Evolutionary conservation across 2,888 invertebrate genomes (phyloP).

Genomic region (Graphium colonna): DNA sequence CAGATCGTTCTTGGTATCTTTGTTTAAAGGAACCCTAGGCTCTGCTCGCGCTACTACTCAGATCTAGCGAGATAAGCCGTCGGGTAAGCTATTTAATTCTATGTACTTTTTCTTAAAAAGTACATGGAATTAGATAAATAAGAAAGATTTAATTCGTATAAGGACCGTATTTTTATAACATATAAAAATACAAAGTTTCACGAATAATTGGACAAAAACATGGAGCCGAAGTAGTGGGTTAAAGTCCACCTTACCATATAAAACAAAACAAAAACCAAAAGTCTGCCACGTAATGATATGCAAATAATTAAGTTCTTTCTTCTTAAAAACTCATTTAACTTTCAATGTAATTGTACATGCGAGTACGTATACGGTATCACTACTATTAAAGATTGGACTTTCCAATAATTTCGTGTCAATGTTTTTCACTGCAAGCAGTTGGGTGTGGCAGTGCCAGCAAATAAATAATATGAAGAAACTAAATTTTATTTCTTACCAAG

Average conservation of each 20-base stretch:
- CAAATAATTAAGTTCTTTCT: not conserved
- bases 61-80: too few species aligned
- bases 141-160: too few species aligned
- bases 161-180: too few species aligned
- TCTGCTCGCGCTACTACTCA: too few species aligned
- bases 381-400: not conserved
- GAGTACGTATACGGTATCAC: not conserved
- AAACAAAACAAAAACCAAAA: not conserved
- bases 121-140: too few species aligned
- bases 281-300: not conserved
- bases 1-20: too few species aligned
- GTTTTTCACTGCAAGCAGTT: not conserved
- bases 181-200: too few species aligned
- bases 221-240: too few species aligned
- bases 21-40: too few species aligned
- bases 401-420: not conserved
- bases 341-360: not conserved
- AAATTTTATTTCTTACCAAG: not conserved
- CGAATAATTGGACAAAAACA: too few species aligned
- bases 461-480: not conserved
- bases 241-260: not conserved
- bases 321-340: not conserved
- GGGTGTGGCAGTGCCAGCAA: not conserved
- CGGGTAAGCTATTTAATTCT: too few species aligned
- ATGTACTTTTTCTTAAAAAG: too few species aligned